These are phyloP conservation scores for Lobophora halterata DNA, from an alignment of 2,888 invertebrate genomes.

Conservation along the genomic window DNA sequence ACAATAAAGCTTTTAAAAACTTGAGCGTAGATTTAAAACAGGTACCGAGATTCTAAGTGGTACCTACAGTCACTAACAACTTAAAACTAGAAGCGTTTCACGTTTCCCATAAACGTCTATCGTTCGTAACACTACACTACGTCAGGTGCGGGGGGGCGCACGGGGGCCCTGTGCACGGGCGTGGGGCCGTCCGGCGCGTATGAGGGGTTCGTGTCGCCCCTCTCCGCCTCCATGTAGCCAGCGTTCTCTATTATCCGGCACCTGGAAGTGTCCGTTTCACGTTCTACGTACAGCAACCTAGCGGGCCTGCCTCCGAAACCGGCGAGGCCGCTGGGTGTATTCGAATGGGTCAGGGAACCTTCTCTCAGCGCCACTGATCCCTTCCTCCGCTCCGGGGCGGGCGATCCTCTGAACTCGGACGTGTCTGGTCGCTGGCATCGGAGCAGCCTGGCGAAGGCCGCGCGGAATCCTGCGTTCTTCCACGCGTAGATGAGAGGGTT, in stretches of 20 bases:
- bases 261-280: slow-evolving; percentile 58
- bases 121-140: slow-evolving; percentile 58
- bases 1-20: slow-evolving; percentile 77
- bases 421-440: slow-evolving; percentile 84
- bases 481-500: slow-evolving; percentile 93
- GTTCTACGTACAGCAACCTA: slow-evolving; percentile 62
- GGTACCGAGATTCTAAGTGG: slow-evolving; percentile 70
- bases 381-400: slow-evolving; percentile 77
- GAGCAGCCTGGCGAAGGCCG: slow-evolving; percentile 85
- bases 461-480: slow-evolving; percentile 90
- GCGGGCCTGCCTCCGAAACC: slow-evolving; percentile 67
- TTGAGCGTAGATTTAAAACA: slow-evolving; percentile 75
- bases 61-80: slow-evolving; percentile 72
- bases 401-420: slow-evolving; percentile 77
- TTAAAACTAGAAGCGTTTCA: slow-evolving; percentile 76
- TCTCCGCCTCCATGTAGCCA: slow-evolving; percentile 67
- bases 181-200: slow-evolving; percentile 72
- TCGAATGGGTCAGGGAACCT: slow-evolving; percentile 65
- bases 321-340: slow-evolving; percentile 56
- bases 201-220: slow-evolving; percentile 70
- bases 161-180: slow-evolving; percentile 59
- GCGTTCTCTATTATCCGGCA: slow-evolving; percentile 77
- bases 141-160: slow-evolving; percentile 42
- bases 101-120: slow-evolving; percentile 73
- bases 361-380: slow-evolving; percentile 74